Conservation (phyloP, 2,113 vertebrate genomes). For the Spermophilus dauricus region DNA sequence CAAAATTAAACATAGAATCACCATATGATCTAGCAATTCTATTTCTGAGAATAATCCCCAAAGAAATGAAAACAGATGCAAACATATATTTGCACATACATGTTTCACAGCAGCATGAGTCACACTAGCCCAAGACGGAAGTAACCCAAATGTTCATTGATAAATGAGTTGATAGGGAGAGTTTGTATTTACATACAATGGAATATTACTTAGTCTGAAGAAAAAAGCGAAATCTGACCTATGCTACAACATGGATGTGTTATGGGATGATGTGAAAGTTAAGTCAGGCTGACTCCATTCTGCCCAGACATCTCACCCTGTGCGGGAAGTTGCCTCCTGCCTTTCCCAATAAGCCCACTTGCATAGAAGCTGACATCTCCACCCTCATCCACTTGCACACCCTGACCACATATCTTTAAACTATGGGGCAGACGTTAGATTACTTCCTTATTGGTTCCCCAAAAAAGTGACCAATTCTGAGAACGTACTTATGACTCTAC, state of each 20-base stretch:
- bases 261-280: no score
- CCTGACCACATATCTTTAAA: no score
- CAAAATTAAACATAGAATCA: constrained; percentile 14
- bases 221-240: neutral
- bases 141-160: neutral
- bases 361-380: no score
- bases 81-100: neutral
- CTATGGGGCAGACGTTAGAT: no score
- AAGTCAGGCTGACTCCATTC: no score
- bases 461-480: no score
- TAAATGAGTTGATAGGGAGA: neutral
- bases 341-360: no score
- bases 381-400: no score
- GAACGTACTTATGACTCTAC: no score
- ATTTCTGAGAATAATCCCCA: neutral
- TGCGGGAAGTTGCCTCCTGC: no score
- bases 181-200: neutral
- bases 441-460: no score
- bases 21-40: neutral
- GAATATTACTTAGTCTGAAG: neutral
- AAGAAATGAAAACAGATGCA: constrained; percentile 33
- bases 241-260: neutral
- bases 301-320: no score
- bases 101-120: neutral
- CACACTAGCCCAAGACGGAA: neutral